Base-by-base conservation (phyloP, 1,140 invertebrate species). In the Laupala kohalensis region DNA sequence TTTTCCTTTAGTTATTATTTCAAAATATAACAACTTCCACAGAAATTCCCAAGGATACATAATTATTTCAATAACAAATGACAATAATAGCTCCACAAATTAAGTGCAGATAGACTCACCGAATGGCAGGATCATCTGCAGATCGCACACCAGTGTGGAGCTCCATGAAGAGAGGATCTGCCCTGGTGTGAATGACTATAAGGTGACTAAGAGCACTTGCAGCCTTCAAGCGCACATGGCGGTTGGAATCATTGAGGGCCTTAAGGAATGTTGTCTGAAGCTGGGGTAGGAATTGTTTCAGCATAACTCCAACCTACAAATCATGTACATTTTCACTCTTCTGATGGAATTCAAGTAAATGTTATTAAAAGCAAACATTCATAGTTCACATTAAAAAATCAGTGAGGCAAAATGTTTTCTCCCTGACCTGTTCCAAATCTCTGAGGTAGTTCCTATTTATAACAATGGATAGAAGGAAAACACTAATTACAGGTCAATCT, bases 231-330 rank as follows among this genome's bases (percentile, higher is more conserved):
- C 96, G 85, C 0, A 98, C 95, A 75, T 87, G 86, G 73, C 95
- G 83, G 79, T 94, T 92, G 26, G 89, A 86, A 80, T 98, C 97
- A 80, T 92, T 91, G 24, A 98, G 83, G 4, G 96, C 90, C 84
- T 97, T 97, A 15, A 98, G 84, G 81, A 99, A 99, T 5, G 97
- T 98, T 24, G 96, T 98, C 85, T 99, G 96, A 12, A 99, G 84
- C 84, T 99, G 97, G 13, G 97, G 97, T 76, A 99, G 84, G 82
- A 99, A 99, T 78, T 98, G 96, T 82, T 97, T 98, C 78, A 99
- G 81, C 87, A 96, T 92, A 12, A 91, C 85, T 23, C 94, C 94
- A 72, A 95, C 92, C 90, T 92, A 76, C 69, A 77, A 75, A 75
- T 76, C 74, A 69, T 6, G 27, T 4, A n/a, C n/a, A 69, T 69